Evolutionary conservation across 2,888 invertebrate species (phyloP), one percentile per base, ranked within the genome.

Genomic region (Hemaris fuciformis): DNA sequence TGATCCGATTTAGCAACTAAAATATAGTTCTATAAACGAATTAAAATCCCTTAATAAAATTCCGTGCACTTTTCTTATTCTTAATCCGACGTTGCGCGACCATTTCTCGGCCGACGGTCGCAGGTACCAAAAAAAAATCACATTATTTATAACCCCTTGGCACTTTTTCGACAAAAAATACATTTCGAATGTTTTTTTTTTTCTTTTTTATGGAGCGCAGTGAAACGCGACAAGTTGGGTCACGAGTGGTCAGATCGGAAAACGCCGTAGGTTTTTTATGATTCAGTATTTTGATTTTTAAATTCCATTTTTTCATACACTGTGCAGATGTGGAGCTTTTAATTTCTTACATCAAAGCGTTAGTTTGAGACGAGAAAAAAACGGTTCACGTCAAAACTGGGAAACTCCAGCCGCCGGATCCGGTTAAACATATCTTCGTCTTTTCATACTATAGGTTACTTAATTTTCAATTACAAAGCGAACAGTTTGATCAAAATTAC

Each of bases 131-230:
- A 83, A 79, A n/a, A 82, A 81, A 77, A 64, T 73, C 71, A 59
- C 77, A 81, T 81, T 83, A 83, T 85, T 84, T 84, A 84, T 81
- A 80, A 76, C 80, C 73, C 75, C 74, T 80, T 77, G 76, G 77
- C 76, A 75, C 75, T 74, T 77, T 82, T 79, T 73, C 71, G 69
- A 74, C 74, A 77, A 80, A 81, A 53, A 74, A 79, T 74, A 72
- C 75, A 74, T 75, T 77, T 76, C 64, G 67, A 67, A 70, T 75
- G 70, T 68, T 63, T 62, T 76, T 79, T 79, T 74, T 75, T 66
- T 20, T 3, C 38, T 75, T 73, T 83, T 85, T 84, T 84, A 82
- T 72, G 79, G 76, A 67, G 68, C 74, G 79, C 85, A 72, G 75
- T 84, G 83, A 81, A 85, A 81, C 68, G 78, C 75, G 81, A 80